Base-by-base conservation (phyloP, 2,797 vertebrate species). In the Gymnocypris eckloni region DNA sequence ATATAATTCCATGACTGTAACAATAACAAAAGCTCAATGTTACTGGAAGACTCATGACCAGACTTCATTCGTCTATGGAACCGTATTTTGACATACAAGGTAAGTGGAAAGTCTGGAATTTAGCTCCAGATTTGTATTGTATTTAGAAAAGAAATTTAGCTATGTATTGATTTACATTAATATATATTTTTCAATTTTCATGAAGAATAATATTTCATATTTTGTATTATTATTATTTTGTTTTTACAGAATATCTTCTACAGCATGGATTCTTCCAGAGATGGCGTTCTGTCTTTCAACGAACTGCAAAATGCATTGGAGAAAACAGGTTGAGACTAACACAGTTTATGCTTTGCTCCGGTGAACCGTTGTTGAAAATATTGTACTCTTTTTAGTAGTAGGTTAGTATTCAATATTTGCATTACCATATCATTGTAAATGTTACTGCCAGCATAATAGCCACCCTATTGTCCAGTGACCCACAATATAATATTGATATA, bases 61-160 rank as follows among this genome's bases (percentile, higher is more conserved):
- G 94, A 95, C 78, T 94, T 95, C 6, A 3, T 89, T 45, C 86
- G 70, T 86, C 52, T 95, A 79, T 94, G 92, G 92, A 90, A 82
- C 7, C 93, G 93, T 50, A 86, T 93, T 4, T 1, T 20, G 0
- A 73, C 2, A 15, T 94, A 91, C 89, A 93, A 89, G 91, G 94
- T 95, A 85, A 52, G 37, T 28, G 20, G 13, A 77, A 15, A n/a
- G 28, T 71, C 0, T 16, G 15, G 4, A 52, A 37, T 59, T 37
- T 45, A 45, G 3, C 52, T 73, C 50, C 22, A 18, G 45, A 45
- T 28, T 48, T 25, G 25, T 75, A 33, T 28, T 48, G 8, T 18
- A 50, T 6, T 18, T 10, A 50, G 45, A 18, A 1, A 73, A 73
- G 25, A 50, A 50, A 43, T 15, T n/a, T 45, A 54, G 2, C 39